These are phyloP conservation scores for Ethmia dodecea DNA, from an alignment of 2,888 invertebrate genomes.

Conservation along the genomic window DNA sequence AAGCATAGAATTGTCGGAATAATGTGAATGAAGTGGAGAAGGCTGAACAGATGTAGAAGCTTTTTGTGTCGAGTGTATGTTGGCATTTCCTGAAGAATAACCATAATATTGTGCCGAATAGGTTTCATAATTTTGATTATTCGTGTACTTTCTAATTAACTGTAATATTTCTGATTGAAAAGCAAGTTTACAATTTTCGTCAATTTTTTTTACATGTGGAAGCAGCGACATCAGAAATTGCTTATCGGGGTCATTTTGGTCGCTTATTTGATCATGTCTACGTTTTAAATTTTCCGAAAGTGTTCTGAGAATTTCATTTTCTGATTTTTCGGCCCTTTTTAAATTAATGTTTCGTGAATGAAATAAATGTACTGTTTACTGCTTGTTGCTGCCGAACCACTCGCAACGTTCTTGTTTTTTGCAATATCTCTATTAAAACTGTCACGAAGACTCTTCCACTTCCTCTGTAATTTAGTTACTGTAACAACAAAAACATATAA, in stretches of 20 bases:
- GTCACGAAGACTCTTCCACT: slow-evolving; percentile 21
- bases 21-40: slow-evolving; percentile 8
- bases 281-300: slow-evolving; percentile 7
- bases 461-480: slow-evolving; percentile 24
- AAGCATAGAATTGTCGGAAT: slow-evolving; percentile 8
- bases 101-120: slow-evolving; percentile 7
- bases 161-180: slow-evolving; percentile 13
- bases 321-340: slow-evolving; percentile 11
- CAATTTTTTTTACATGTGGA: slow-evolving; percentile 23
- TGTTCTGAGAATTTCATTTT: slow-evolving; percentile 8
- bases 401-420: slow-evolving; percentile 25
- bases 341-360: no score
- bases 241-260: slow-evolving; percentile 22
- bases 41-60: slow-evolving; percentile 5
- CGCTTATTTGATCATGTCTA: slow-evolving; percentile 24
- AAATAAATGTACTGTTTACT: slow-evolving; percentile 27
- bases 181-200: slow-evolving; percentile 15
- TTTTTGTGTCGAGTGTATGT: slow-evolving; percentile 6
- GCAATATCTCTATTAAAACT: slow-evolving; percentile 23
- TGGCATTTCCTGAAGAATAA: slow-evolving; percentile 6
- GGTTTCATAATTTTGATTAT: not conserved
- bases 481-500: no score
- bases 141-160: slow-evolving; percentile 13
- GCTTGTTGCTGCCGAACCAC: slow-evolving; percentile 25
- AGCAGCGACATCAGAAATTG: slow-evolving; percentile 23